Base-by-base conservation (phyloP, 1,140 invertebrate genomes). In the Dinoponera quadriceps region DNA sequence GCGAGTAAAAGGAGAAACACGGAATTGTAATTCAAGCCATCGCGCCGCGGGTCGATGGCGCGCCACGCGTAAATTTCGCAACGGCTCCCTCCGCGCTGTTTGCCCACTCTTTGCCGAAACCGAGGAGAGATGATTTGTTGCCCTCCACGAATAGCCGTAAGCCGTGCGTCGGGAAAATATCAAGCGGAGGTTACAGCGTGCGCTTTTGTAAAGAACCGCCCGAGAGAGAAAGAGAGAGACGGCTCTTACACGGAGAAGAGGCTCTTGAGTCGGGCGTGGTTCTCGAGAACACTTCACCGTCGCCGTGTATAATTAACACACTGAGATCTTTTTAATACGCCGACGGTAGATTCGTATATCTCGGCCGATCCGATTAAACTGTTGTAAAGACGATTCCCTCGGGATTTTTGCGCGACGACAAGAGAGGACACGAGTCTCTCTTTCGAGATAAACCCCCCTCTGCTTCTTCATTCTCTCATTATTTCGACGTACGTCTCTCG, bases 91-190 rank as follows among this genome's bases (percentile, higher is more conserved):
- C 25, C 9, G 49, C 49, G 51, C 29, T 81, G 38, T 81, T 81
- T 81, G 38, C 25, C 4, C 38, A 81, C n/a, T 72, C 33, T n/a
- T n/a, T 25, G 66, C 2, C 16, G 55, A 62, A 49, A 49, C 11
- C n/a, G 69, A 62, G 33, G 69, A 69, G 55, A 82, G 55, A 82
- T 82, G 27, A 73, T 82, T 82, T 82, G 55, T 74, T 73, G 27
- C 62, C 18, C 18, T 73, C 25, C 55, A 33, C 55, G 25, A 82
- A 73, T 73, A 82, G 68, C 49, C 22, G 3, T 14, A 44, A 38
- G n/a, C 3, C 59, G 33, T 20, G 33, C 44, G 1, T 44, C 60
- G 59, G n/a, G 29, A 14, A n/a, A 20, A 65, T 48, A 62, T 75
- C 59, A 65, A 49, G 27, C 44, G 49, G 59, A 65, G n/a, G n/a